These are phyloP conservation scores for Bembecia ichneumoniformis DNA, from an alignment of 2,888 invertebrate species.

Conservation along the genomic window DNA sequence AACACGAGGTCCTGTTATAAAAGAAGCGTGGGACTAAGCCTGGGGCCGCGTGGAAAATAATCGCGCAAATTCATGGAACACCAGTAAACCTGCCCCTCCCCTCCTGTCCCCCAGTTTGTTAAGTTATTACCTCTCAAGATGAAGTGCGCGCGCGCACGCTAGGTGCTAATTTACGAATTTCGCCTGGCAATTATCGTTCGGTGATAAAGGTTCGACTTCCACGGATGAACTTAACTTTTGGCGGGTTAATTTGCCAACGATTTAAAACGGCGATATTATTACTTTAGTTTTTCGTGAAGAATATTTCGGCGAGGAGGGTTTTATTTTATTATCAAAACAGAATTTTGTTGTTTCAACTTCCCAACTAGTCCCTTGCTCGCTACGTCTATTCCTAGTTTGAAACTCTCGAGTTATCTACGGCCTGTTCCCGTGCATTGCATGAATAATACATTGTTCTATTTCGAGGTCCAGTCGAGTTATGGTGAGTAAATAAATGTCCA, in stretches of 20 bases:
- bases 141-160: slow-evolving; percentile 27
- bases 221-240: slow-evolving; percentile 6
- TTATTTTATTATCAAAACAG: too few relatives aligned
- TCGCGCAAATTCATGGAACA: slow-evolving; percentile 5
- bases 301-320: too few relatives aligned
- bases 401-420: too few relatives aligned
- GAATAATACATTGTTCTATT: not conserved
- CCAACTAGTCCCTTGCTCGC: too few relatives aligned
- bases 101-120: not conserved
- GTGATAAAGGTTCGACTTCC: slow-evolving; percentile 23
- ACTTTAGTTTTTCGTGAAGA: too few relatives aligned
- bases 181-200: slow-evolving; percentile 25
- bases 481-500: not conserved
- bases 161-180: slow-evolving; percentile 33
- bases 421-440: too few relatives aligned
- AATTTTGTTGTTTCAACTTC: too few relatives aligned
- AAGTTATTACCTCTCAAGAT: slow-evolving; percentile 7
- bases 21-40: slow-evolving; percentile 8
- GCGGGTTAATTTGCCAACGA: not conserved
- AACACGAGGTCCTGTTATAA: slow-evolving; percentile 3
- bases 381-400: too few relatives aligned
- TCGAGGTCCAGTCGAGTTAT: not conserved
- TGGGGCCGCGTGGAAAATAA: slow-evolving; percentile 6
- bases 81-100: not conserved
- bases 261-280: too few relatives aligned